Evolutionary conservation across 2,113 vertebrate species (phyloP).

Genomic region (Eurypyga helias): DNA sequence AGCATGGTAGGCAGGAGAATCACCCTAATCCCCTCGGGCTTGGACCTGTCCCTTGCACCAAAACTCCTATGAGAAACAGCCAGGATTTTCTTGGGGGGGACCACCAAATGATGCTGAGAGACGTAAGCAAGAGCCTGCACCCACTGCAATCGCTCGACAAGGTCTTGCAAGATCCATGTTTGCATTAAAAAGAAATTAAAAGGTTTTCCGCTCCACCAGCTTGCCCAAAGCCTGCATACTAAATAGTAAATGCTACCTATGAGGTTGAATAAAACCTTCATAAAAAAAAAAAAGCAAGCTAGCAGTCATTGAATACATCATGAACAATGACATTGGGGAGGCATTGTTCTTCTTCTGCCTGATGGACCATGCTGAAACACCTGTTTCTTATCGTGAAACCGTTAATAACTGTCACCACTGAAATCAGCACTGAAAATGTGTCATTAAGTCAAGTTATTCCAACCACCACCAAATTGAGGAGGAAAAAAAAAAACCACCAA

Average conservation of each 20-base stretch:
- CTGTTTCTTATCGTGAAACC: constrained; percentile 63
- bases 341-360: constrained; percentile 59
- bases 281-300: neutral
- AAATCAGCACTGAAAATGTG: constrained; percentile 43
- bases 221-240: constrained; percentile 57
- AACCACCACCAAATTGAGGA: neutral
- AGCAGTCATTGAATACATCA: constrained; percentile 52
- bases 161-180: constrained; percentile 57
- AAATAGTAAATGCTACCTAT: constrained; percentile 41
- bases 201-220: constrained; percentile 56
- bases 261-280: constrained; percentile 48
- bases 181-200: constrained; percentile 68
- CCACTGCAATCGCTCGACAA: neutral
- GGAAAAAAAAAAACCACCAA: neutral
- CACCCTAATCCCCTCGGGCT: neutral
- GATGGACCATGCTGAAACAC: constrained; percentile 58
- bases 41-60: neutral
- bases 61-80: neutral
- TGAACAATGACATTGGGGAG: constrained; percentile 40
- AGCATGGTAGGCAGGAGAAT: neutral
- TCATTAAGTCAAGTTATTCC: constrained; percentile 56
- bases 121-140: neutral
- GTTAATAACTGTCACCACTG: constrained; percentile 59
- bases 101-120: neutral
- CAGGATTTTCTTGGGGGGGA: neutral